Conservation (phyloP, 1,140 invertebrate species). For the Lepidostoma basale region DNA sequence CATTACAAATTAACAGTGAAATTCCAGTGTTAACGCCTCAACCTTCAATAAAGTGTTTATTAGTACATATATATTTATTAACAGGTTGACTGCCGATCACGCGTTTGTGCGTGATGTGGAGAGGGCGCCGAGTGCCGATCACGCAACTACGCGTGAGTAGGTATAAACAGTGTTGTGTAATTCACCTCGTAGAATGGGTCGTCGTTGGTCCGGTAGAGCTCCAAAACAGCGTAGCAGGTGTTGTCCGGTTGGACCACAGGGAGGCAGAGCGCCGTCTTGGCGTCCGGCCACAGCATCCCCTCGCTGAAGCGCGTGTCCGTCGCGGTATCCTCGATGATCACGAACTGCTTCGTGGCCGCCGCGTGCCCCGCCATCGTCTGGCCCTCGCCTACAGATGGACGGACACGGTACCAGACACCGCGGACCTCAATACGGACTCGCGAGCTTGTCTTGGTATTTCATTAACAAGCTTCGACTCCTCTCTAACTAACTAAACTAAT, state of each 20-base stretch:
- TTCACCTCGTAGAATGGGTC: constrained; percentile 49
- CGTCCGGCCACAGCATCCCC: constrained; percentile 57
- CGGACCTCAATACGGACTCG: background rate
- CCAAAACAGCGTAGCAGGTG: constrained; percentile 61
- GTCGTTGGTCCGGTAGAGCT: constrained; percentile 55
- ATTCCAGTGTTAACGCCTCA: no score
- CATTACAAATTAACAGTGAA: no score
- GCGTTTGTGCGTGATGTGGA: no score
- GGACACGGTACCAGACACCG: background rate
- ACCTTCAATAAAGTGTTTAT: no score
- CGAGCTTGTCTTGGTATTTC: background rate
- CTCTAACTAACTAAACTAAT: no score
- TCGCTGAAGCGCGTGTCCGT: constrained; percentile 59
- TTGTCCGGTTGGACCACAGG: constrained; percentile 61
- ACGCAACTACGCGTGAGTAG: no score
- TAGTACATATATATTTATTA: no score
- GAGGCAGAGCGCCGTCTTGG: constrained; percentile 61
- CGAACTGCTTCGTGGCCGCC: constrained; percentile 59
- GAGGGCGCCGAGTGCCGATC: no score
- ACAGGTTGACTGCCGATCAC: no score
- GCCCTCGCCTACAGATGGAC: constrained; percentile 50
- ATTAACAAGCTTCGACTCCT: background rate
- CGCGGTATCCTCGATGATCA: constrained; percentile 59
- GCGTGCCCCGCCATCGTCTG: constrained; percentile 61
- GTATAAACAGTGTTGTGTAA: no score